A percentile compares a stretch with the other conserved stretches of the same genome.
Evolutionary conservation across 2,888 invertebrate genomes (phyloP).

Genomic region (Coenonympha arcania): DNA sequence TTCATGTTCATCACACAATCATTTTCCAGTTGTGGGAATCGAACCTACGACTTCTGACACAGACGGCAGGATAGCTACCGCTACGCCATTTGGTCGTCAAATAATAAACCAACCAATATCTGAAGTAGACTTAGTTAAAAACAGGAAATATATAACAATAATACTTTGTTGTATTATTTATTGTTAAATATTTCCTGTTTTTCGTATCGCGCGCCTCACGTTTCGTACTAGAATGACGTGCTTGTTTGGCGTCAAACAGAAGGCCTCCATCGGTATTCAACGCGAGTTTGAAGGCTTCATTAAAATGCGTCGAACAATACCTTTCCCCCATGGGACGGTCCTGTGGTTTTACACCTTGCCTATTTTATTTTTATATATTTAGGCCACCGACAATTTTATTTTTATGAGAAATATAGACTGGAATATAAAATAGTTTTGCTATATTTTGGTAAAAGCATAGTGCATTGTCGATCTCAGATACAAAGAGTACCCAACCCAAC

Average conservation of each 20-base stretch:
- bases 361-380: background rate
- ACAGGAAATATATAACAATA: too few species aligned
- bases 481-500: too few species aligned
- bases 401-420: background rate
- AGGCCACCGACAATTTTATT: background rate
- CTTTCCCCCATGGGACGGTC: conserved; percentile 51
- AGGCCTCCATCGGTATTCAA: conserved; percentile 62
- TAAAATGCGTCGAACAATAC: conserved; percentile 69
- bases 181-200: too few species aligned
- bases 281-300: conserved; percentile 53
- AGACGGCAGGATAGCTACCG: too few species aligned
- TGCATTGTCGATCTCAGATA: background rate
- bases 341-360: background rate
- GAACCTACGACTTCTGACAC: too few species aligned
- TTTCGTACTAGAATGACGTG: conserved; percentile 7
- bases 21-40: too few species aligned
- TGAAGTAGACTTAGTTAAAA: too few species aligned
- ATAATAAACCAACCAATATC: too few species aligned
- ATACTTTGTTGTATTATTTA: too few species aligned
- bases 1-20: too few species aligned
- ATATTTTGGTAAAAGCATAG: background rate
- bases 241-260: conserved; percentile 42
- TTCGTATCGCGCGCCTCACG: background rate
- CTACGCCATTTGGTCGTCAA: too few species aligned
- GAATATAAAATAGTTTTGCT: background rate